Conservation (phyloP, 2,797 vertebrate species). For the Lacerta bilineata region DNA sequence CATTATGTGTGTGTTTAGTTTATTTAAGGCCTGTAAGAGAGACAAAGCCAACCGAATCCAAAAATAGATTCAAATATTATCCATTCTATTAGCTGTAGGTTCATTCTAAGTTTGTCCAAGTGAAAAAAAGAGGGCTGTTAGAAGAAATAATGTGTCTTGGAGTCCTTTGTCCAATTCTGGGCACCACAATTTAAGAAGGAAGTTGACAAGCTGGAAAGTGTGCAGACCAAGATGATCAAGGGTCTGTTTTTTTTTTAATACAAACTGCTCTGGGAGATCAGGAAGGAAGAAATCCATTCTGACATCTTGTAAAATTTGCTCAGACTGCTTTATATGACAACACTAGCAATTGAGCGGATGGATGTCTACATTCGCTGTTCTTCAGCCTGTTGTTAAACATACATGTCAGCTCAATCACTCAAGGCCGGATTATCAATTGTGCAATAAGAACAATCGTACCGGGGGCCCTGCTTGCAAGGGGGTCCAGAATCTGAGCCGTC, state of each 20-base stretch:
- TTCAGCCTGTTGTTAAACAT: neutral
- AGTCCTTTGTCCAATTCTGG: no score
- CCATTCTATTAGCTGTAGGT: constrained; percentile 7
- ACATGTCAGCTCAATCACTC: neutral
- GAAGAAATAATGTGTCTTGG: neutral
- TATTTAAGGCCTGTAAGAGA: constrained; percentile 43
- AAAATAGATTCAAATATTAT: constrained; percentile 6
- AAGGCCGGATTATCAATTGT: no score
- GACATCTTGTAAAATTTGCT: constrained; percentile 44
- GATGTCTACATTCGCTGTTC: neutral
- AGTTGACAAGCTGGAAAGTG: no score
- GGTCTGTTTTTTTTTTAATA: constrained; percentile 51
- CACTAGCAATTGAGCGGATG: neutral
- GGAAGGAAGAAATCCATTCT: constrained; percentile 52
- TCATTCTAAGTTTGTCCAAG: constrained; percentile 8
- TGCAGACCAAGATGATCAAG: no score
- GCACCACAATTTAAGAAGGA: no score
- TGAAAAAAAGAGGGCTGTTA: constrained; percentile 21
- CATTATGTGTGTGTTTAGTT: constrained; percentile 13
- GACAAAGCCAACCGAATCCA: constrained; percentile 45
- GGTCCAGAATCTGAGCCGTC: no score
- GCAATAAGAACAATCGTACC: no score
- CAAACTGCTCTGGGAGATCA: constrained; percentile 43
- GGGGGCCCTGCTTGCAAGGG: no score
- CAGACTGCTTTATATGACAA: constrained; percentile 24